Evolutionary conservation across 2,888 invertebrate genomes (phyloP), one percentile per base, ranked within the genome.

Genomic region (Dicyrtomina minuta): DNA sequence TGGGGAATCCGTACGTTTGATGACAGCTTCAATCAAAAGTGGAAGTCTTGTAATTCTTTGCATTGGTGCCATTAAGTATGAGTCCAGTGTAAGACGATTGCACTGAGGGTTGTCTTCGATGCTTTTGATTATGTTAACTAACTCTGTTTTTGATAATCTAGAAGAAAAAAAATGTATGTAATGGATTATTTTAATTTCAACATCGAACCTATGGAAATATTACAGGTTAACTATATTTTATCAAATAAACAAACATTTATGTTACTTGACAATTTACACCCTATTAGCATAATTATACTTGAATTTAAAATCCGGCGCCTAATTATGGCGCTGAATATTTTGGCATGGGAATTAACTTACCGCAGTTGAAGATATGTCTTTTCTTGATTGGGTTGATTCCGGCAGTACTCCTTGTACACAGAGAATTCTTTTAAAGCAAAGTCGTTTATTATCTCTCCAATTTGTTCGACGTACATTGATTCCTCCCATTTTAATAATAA

Each of bases 21-120:
- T 81, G 56, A 87, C 83, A 46, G 86, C 86, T 77, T 85, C 84
- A 43, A 86, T 82, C 1, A 88, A 82, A 12, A 88, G 81, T 1
- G 87, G 87, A 74, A 87, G 83, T 33, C 96, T 87, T 3, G 97
- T 98, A 77, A 97, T 90, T 78, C 98, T 86, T 84, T 98, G 98
- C 96, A 98, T 97, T 56, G 98, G 98, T 79, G 98, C 85, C 91
- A 97, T 91, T 77, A 98, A 86, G 84, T 98, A 98, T 67, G 96
- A 96, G 83, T 94, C 91, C 79, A 98, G 86, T 20, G 90, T 89
- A 41, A 95, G 86, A 70, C 89, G 88, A 82, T 94, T 93, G 81
- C 94, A 94, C 43, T 88, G 87, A 0, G 89, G 87, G 82, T 88
- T 87, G 51, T 85, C 84, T 82, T 92, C 90, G 73, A 91, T 83